Evolutionary conservation across 2,113 vertebrate species (phyloP), one percentile per base, ranked within the genome.

Genomic region (Leptobrachium ailaonicum): DNA sequence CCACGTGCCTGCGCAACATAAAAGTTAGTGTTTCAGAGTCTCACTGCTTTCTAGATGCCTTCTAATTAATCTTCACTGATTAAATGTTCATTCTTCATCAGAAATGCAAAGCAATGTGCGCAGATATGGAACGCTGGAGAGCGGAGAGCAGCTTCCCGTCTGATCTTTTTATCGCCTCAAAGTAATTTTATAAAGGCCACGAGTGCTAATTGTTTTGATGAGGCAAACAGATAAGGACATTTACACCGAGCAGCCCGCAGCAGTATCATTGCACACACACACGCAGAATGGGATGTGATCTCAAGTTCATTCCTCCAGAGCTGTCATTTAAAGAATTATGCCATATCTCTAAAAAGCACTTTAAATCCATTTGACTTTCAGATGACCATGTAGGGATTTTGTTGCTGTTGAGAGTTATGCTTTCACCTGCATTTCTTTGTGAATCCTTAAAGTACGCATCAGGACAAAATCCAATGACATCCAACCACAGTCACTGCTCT

Each of bases 31-130:
- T 85, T 86, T 89, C 86, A 87, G 83, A 86, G 82, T 90, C 90
- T 90, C 87, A 45, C 86, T 87, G 84, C 42, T 85, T 92, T 88
- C 85, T 84, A 9, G 90, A 82, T 90, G 88, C 86, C 82, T 78
- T 88, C 86, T 88, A 91, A 91, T 94, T 93, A 93, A 92, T 92
- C 87, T 90, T 88, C 87, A 88, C 86, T 90, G 88, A 91, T 92
- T 93, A 91, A 92, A 89, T 87, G 86, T 84, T 90, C 87, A 88
- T 91, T 89, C 90, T 86, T 88, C 79, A 82, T 88, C 84, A 74
- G 82, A 89, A 89, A 92, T 90, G 83, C 83, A 88, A 88, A 82
- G 81, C 83, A 89, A 88, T 92, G 87, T 90, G 86, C 83, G 80
- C 86, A 89, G 88, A 85, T 85, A 83, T 13, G 84, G 87, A 92